Base-by-base conservation (phyloP, 2,113 vertebrate genomes). In the Martes martes region DNA sequence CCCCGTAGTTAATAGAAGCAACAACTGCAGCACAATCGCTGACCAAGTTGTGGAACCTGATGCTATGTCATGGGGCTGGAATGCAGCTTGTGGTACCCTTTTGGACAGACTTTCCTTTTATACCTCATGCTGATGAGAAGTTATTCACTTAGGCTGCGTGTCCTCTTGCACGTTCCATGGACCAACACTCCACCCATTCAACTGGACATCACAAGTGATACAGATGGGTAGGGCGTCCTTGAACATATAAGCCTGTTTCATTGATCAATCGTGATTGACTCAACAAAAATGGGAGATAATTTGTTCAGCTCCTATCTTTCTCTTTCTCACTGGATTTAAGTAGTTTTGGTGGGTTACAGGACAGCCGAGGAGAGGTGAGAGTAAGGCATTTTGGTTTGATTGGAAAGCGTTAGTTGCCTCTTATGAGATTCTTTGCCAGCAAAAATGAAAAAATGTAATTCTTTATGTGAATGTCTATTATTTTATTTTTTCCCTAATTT, bases 1-100 rank as follows among this genome's bases (percentile, higher is more conserved):
- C 93, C 63, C 67, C 93, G 96, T 83, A 1, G 6, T 97, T 96
- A 96, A 94, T 80, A 94, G 95, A 97, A 90, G 81, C 97, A 98
- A 86, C 80, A 97, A 71, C 63, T 76, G 63, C 59, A 63, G 71
- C 33, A 76, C 96, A 96, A 88, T 52, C 45, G 89, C 63, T 97
- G 95, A 97, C 57, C 57, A 78, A 85, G 92, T 90, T 59, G 47
- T 91, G 45, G 50, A 80, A 95, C 1, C 0, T 81, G 79, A 78
- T 7, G 4, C 0, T 82, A 50, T 52, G 80, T 98, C 98, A 98
- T 80, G n/a, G 1, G 90, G 50, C 81, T 98, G 96, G 97, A 98
- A 98, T 97, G 93, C 7, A n/a, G 87, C 57, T 94, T 28, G 14
- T 21, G 59, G 36, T 83, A 87, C 67, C 50, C 18, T 0, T 0